Conservation (phyloP, 2,797 vertebrate genomes). For the Sebastes dallii region DNA sequence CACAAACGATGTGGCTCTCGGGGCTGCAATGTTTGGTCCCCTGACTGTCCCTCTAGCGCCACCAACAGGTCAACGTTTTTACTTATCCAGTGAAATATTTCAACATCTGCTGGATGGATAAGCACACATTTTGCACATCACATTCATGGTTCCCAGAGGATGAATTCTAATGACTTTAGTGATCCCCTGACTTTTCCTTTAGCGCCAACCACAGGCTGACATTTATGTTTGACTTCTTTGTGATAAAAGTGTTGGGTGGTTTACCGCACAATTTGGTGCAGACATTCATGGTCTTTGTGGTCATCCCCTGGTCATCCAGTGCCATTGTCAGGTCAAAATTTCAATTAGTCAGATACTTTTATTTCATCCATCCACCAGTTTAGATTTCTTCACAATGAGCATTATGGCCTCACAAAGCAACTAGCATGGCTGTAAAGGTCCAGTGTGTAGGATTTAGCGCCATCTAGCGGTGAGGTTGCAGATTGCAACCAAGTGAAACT, state of each 20-base stretch:
- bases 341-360: background rate
- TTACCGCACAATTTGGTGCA: background rate
- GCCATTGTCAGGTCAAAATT: background rate
- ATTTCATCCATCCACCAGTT: background rate
- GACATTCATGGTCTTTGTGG: background rate
- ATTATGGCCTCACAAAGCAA: accelerated
- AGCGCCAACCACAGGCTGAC: background rate
- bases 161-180: background rate
- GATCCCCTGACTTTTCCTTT: background rate
- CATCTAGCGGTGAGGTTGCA: no score
- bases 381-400: background rate
- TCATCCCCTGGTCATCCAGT: background rate
- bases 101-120: background rate
- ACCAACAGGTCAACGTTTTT: background rate
- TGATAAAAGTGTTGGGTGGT: background rate
- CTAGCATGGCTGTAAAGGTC: background rate
- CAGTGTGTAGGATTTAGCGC: no score
- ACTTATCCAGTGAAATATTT: background rate
- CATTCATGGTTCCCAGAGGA: background rate
- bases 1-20: background rate
- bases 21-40: background rate
- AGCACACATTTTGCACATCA: background rate
- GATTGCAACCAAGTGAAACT: no score
- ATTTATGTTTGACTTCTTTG: background rate
- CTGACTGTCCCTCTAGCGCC: no score